Evolutionary conservation across 1,140 invertebrate species (phyloP).

Genomic region (Nautilus pompilius): DNA sequence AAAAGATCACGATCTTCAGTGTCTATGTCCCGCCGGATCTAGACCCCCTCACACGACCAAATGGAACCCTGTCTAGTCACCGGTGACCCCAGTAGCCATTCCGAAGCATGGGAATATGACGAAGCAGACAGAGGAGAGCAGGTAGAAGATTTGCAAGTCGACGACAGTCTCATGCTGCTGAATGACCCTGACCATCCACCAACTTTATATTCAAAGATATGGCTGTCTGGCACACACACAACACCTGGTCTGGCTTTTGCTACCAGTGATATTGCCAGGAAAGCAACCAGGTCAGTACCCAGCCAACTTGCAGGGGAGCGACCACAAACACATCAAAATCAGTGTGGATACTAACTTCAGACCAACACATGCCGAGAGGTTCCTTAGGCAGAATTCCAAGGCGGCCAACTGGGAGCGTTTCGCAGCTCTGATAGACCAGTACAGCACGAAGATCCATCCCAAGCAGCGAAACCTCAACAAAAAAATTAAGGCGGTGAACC

Average conservation of each 20-base stretch:
- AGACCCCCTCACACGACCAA: not conserved
- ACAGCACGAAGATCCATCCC: not conserved
- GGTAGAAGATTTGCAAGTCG: conserved; percentile 8
- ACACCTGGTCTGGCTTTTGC: conserved; percentile 5
- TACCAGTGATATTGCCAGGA: not conserved
- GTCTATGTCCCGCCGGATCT: not conserved
- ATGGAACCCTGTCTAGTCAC: not conserved
- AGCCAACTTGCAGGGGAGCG: conserved; percentile 7
- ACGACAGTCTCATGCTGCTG: not conserved
- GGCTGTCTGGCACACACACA: not conserved
- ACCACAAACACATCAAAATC: not conserved
- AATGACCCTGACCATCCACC: no score
- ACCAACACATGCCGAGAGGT: not conserved
- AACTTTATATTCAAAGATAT: not conserved
- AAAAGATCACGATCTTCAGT: no score
- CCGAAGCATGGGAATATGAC: conserved; percentile 8
- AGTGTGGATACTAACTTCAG: no score
- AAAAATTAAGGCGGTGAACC: not conserved
- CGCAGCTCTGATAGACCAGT: not conserved
- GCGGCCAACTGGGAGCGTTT: not conserved
- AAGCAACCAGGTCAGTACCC: not conserved
- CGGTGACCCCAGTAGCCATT: conserved; percentile 14
- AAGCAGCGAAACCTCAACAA: not conserved
- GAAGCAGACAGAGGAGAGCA: conserved; percentile 10
- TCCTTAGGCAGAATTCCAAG: conserved; percentile 1